These are phyloP conservation scores for Volucella inanis DNA, from an alignment of 2,888 invertebrate species.

Conservation along the genomic window DNA sequence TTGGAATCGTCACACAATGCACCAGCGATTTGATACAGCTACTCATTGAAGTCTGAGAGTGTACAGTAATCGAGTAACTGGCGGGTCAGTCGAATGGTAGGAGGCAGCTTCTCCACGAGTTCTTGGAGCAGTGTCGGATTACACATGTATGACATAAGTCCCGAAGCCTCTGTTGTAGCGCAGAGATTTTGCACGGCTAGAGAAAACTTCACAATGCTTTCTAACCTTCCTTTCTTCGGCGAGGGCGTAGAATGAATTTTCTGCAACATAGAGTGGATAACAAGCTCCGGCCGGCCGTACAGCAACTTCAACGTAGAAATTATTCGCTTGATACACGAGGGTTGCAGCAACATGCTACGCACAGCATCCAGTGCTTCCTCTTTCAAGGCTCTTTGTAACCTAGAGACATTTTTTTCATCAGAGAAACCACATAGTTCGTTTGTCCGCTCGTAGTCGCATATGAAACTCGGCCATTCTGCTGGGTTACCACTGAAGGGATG, in stretches of 20 bases:
- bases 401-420: constrained; percentile 8
- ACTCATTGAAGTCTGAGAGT: background rate
- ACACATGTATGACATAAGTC: background rate
- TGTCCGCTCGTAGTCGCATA: background rate
- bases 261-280: constrained; percentile 13
- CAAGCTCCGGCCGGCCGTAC: constrained; percentile 33
- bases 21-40: background rate
- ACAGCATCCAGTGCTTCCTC: constrained; percentile 32
- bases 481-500: constrained; percentile 11
- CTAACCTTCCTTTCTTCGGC: constrained; percentile 29
- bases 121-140: constrained; percentile 8
- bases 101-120: constrained; percentile 4
- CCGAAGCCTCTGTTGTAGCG: constrained; percentile 19
- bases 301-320: constrained; percentile 26
- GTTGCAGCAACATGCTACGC: constrained; percentile 33
- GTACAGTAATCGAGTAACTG: too few species aligned
- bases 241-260: constrained; percentile 2
- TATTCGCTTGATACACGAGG: constrained; percentile 10
- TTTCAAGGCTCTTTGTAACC: constrained; percentile 6
- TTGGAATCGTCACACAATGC: too few species aligned
- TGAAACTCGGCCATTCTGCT: constrained; percentile 11
- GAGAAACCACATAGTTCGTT: constrained; percentile 19
- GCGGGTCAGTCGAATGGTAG: background rate
- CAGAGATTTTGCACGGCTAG: constrained; percentile 40
- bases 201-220: constrained; percentile 33